Evolutionary conservation across 1,140 invertebrate genomes (phyloP), one percentile per base, ranked within the genome.

Genomic region (Sinonovacula constricta): DNA sequence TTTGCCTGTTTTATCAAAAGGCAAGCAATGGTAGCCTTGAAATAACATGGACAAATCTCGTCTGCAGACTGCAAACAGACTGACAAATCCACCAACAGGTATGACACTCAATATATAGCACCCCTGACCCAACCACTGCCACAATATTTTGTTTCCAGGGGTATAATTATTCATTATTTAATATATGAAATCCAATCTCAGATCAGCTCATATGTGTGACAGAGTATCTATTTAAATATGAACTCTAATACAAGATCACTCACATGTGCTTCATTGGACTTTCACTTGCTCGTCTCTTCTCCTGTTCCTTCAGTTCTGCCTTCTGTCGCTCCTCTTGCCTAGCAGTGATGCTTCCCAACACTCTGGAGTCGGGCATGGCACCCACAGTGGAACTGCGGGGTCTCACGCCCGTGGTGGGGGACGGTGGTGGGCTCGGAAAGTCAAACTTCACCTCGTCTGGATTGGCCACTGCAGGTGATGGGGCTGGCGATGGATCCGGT

Each of bases 301-400:
- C 81, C 15, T 30, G 57, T 56, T 69, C 62, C 45, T 83, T 83
- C 33, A 80, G 80, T 34, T 82, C 72, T 76, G 53, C 78, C 72
- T 68, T 81, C 76, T 33, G 49, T 68, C 36, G 54, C 51, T 26
- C 75, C n/a, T 30, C 49, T 68, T 79, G 39, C 70, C 80, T 33
- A 45, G 49, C 31, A 70, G 53, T 65, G 34, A 56, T 53, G 59
- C 33, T 79, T 33, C 79, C 68, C 24, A 66, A 30, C 15, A 68
- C 74, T n/a, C 65, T 72, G 5, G 54, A 4, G n/a, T 87, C 84
- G 12, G 85, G 76, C 10, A 85, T 66, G 33, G 86, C 83, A 33
- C 86, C 87, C 15, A 89, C 80, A 2, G 90, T 91, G n/a, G 88
- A 88, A 67, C 88, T 89, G 7, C 89, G 84, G 15, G 86, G 84